Conservation (phyloP, 2,888 invertebrate species). For the Cerastis rubricosa region DNA sequence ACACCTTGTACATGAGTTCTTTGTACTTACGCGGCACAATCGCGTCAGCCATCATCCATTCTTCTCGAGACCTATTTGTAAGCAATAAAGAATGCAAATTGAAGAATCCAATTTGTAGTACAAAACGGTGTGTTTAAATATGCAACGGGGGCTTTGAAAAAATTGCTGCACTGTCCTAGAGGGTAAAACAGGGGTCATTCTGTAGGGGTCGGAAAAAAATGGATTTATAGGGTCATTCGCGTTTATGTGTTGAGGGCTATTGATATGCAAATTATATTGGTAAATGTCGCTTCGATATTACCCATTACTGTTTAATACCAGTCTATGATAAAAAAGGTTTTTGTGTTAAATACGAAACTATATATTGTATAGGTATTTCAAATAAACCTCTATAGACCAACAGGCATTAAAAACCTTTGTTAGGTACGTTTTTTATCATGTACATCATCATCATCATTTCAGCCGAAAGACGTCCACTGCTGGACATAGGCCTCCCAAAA, state of each 20-base stretch:
- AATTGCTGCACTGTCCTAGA: slow-evolving; percentile 73
- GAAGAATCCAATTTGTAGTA: slow-evolving; percentile 79
- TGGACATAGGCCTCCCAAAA: too few relatives aligned
- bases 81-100: slow-evolving; percentile 80
- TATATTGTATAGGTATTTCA: neutral
- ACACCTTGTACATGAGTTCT: slow-evolving; percentile 27
- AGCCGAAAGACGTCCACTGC: too few relatives aligned
- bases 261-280: slow-evolving; percentile 60
- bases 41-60: slow-evolving; percentile 71
- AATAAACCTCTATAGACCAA: neutral
- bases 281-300: slow-evolving; percentile 32
- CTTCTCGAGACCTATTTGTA: slow-evolving; percentile 74
- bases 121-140: slow-evolving; percentile 78
- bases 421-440: neutral
- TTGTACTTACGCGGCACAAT: slow-evolving; percentile 55
- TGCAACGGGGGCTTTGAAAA: slow-evolving; percentile 76
- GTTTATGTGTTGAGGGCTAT: slow-evolving; percentile 54
- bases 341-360: neutral
- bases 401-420: neutral
- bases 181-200: slow-evolving; percentile 71
- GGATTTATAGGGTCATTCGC: slow-evolving; percentile 66
- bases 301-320: slow-evolving; percentile 2
- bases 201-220: slow-evolving; percentile 72
- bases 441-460: too few relatives aligned
- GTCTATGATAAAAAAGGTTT: neutral